Base-by-base conservation (phyloP, 2,113 vertebrate genomes). In the Scartelaos histophorus region DNA sequence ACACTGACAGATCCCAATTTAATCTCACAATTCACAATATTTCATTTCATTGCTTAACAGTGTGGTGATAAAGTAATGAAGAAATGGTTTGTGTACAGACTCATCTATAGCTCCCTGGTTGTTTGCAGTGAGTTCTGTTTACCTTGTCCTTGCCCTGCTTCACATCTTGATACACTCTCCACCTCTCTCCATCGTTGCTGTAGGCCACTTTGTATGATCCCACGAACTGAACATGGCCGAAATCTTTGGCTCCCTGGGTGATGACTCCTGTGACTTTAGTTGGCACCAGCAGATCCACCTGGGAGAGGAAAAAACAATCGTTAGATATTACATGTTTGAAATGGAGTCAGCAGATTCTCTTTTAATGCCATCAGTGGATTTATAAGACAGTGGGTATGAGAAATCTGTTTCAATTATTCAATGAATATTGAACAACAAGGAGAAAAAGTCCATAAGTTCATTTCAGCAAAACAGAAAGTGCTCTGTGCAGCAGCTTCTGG, bases 91-190 rank as follows among this genome's bases (percentile, higher is more conserved):
- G 38, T 43, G 38, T 43, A 43, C 38, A 43, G 38, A 10, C 38
- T 43, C 38, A 43, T 43, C 5, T 0, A 0, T n/a, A 13, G 13
- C 3, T 60, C 70, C 5, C 16, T 21, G 46, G n/a, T 54, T 56
- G 3, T 38, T 49, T 70, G 49, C 58, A 56, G 34, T 79, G 19
- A 73, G 45, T 66, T 47, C 13, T 56, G 10, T 90, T 93, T 92
- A 98, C 98, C 96, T 98, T 99, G 90, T 99, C 97, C 84, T 97
- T 99, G 86, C 94, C 95, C 81, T 99, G 97, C 81, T 99, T 98
- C 88, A 95, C 94, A 80, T 99, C 98, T 84, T 98, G 97, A 89
- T 99, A 98, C 62, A 97, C 69, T 58, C 86, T 93, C 98, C 98
- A 99, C 81, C 94, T 93, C 54, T 96, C 94, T 17, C 98, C 97